These are phyloP conservation scores for Forbesichthys agassizii DNA, from an alignment of 2,113 vertebrate genomes.

Conservation along the genomic window DNA sequence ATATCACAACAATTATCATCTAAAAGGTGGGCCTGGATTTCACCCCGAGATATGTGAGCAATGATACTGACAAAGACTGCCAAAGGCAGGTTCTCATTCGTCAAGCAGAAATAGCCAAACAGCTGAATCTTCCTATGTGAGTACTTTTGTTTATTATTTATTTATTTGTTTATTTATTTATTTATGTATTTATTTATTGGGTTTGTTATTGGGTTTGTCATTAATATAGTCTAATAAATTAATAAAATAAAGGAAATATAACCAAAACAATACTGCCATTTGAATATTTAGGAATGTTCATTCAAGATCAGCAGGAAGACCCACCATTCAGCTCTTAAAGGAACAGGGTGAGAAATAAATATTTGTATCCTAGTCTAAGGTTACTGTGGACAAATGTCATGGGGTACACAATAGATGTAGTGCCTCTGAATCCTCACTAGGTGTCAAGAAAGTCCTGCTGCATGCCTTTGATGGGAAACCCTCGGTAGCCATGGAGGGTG, in stretches of 20 bases:
- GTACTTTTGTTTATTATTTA: constrained; percentile 49
- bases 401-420: constrained; percentile 8
- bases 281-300: constrained; percentile 89
- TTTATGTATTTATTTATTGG: neutral
- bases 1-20: neutral
- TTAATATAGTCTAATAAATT: neutral
- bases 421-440: constrained; percentile 64
- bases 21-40: constrained; percentile 94
- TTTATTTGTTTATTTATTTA: neutral
- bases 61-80: constrained; percentile 83
- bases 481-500: constrained; percentile 92
- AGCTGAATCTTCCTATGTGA: constrained; percentile 90
- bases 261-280: neutral
- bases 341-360: constrained; percentile 83
- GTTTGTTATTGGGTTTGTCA: neutral
- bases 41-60: constrained; percentile 85
- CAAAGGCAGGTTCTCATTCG: constrained; percentile 89
- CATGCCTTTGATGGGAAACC: constrained; percentile 96
- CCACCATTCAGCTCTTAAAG: constrained; percentile 89
- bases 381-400: neutral
- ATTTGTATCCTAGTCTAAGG: neutral
- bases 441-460: constrained; percentile 86
- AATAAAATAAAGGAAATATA: neutral
- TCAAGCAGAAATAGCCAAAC: constrained; percentile 87
- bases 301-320: constrained; percentile 94